These are phyloP conservation scores for Eretmochelys imbricata DNA, from an alignment of 2,113 vertebrate species.

Conservation along the genomic window DNA sequence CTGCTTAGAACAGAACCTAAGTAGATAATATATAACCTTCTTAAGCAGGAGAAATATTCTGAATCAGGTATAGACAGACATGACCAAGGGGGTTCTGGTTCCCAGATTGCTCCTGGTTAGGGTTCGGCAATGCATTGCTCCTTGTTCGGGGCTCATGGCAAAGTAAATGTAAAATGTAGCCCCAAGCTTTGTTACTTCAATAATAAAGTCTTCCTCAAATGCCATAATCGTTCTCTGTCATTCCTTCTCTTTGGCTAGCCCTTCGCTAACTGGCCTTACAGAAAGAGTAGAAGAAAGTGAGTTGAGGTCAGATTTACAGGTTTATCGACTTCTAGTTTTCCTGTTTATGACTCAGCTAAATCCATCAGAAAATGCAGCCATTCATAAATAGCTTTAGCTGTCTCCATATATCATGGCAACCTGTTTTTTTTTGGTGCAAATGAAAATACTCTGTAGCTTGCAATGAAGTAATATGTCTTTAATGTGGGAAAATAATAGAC, in stretches of 20 bases:
- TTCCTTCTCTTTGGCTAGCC: accelerated
- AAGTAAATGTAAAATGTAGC: neutral
- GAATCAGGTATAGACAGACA: neutral
- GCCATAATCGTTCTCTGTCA: accelerated
- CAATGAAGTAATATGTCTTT: neutral
- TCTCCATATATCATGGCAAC: neutral
- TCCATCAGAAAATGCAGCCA: neutral
- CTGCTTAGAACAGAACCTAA: neutral
- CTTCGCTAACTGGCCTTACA: neutral
- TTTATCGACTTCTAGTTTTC: neutral
- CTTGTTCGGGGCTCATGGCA: neutral
- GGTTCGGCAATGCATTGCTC: neutral
- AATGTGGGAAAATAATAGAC: neutral
- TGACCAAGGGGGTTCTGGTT: neutral
- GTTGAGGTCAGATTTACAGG: neutral
- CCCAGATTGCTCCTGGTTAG: neutral
- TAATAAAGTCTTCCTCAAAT: neutral
- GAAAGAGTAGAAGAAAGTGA: neutral
- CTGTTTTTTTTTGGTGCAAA: neutral
- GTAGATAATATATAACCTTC: neutral
- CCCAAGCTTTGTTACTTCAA: neutral
- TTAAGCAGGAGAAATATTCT: neutral
- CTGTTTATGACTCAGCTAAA: accelerated
- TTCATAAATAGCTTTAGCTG: neutral
- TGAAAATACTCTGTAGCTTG: neutral